phyloP scores from a whole-genome alignment of 2,113 vertebrate genomes.

The Pelusios castaneus region DNA sequence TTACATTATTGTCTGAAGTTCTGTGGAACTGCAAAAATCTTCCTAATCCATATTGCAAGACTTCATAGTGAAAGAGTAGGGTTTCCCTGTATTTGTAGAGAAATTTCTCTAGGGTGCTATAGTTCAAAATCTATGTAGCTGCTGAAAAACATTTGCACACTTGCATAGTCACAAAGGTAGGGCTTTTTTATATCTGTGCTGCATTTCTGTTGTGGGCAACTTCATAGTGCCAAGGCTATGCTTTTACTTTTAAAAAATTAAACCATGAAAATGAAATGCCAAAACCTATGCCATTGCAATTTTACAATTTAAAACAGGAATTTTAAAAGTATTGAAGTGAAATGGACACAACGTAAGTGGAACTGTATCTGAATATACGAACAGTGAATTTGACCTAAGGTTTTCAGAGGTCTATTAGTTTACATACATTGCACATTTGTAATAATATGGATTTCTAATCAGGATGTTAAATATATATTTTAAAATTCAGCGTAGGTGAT shows the following conservation, averaged over 20 bases:
- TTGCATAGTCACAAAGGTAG: neutral
- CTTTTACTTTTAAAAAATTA: slow-evolving; percentile 1
- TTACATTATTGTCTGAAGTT: neutral
- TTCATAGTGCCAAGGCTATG: neutral
- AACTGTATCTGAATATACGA: fast-evolving
- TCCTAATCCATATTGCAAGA: neutral
- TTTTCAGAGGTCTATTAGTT: neutral
- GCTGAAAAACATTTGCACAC: neutral
- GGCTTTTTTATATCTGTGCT: neutral
- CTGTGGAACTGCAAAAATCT: slow-evolving; percentile 1
- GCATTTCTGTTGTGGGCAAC: neutral
- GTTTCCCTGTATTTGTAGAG: neutral
- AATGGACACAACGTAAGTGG: neutral
- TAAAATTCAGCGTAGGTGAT: fast-evolving
- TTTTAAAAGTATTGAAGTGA: neutral
- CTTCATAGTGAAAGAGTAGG: neutral
- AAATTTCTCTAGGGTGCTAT: slow-evolving; percentile 15
- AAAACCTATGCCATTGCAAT: neutral
- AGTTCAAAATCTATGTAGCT: slow-evolving; percentile 17
- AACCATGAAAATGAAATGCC: neutral
- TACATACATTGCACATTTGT: neutral
- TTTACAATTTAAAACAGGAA: neutral
- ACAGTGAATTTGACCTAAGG: neutral
- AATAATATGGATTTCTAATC: neutral
- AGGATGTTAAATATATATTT: neutral